Base-by-base conservation (phyloP, 2,888 invertebrate genomes). In the Scrobipalpa costella region DNA sequence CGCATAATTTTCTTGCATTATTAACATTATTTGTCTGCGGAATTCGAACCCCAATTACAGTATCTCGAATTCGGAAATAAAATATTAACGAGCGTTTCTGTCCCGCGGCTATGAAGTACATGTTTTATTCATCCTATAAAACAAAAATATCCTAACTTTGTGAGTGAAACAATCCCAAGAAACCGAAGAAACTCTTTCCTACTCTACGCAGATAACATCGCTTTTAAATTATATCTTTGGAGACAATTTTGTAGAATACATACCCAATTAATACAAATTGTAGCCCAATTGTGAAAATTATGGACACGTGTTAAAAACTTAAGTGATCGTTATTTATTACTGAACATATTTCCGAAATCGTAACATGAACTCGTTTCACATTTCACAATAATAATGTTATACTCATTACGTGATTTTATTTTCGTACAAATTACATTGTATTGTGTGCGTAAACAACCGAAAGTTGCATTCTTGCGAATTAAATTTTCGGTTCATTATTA, bases 11-110 rank as follows among this genome's bases (percentile, higher is more conserved):
- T 52, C 50, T 19, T 52, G 50, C 19, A 21, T 52, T 52, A 52
- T 52, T 52, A 52, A 52, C 21, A 8, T 52, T 52, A 52, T 27
- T 52, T 52, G 50, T 52, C 50, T 50, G 50, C 19, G 19, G 19
- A 21, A 19, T 11, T 21, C 50, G 50, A 52, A 52, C 21, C 50
- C 13, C 50, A 52, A 52, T 52, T 52, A 52, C 27, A 52, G 21
- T 21, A 11, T 52, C 27, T 52, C 50, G 21, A 52, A 13, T 21
- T 21, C 50, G 13, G 50, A 52, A 52, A 52, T 52, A 21, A 52
- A 52, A 21, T 52, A 52, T 52, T 49, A 21, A 21, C 50, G 27
- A 52, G 21, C 8, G 50, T 52, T 50, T 17, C 50, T 19, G 50
- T 7, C 17, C 19, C 50, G 50, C 50, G 21, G 50, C 21, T 52